Evolutionary conservation across 2,888 invertebrate genomes (phyloP).

Genomic region (Phortica okadai): DNA sequence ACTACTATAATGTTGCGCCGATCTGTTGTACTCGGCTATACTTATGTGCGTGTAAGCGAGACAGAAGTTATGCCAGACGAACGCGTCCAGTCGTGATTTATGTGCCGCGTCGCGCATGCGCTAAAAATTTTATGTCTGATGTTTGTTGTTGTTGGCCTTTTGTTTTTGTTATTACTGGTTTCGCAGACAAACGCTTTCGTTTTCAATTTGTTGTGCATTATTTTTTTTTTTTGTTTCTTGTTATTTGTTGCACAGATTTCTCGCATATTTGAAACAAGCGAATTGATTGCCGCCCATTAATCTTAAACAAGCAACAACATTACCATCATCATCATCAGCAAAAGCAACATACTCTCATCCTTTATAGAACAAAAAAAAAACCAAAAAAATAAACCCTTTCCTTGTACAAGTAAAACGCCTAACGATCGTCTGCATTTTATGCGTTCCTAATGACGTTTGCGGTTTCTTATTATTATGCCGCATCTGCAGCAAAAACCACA

Average conservation of each 20-base stretch:
- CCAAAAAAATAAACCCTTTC: neutral
- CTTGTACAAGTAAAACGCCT: neutral
- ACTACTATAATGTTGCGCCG: too few species aligned
- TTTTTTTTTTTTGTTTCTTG: neutral
- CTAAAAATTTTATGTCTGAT: conserved; percentile 5
- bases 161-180: neutral
- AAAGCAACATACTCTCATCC: neutral
- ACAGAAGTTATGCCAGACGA: too few species aligned
- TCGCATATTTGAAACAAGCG: conserved; percentile 32
- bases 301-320: conserved; percentile 22
- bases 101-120: conserved; percentile 19
- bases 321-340: conserved; percentile 3
- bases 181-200: conserved; percentile 26
- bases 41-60: too few species aligned
- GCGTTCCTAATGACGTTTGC: conserved; percentile 21
- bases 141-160: neutral
- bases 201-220: conserved; percentile 17
- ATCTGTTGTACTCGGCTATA: too few species aligned
- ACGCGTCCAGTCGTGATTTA: neutral
- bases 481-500: conserved; percentile 9
- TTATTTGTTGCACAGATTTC: conserved; percentile 18
- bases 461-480: neutral
- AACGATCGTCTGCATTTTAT: conserved; percentile 25
- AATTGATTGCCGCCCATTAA: conserved; percentile 31
- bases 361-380: too few species aligned